Evolutionary conservation across 2,113 vertebrate species (phyloP).

Genomic region (Gambusia holbrooki): DNA sequence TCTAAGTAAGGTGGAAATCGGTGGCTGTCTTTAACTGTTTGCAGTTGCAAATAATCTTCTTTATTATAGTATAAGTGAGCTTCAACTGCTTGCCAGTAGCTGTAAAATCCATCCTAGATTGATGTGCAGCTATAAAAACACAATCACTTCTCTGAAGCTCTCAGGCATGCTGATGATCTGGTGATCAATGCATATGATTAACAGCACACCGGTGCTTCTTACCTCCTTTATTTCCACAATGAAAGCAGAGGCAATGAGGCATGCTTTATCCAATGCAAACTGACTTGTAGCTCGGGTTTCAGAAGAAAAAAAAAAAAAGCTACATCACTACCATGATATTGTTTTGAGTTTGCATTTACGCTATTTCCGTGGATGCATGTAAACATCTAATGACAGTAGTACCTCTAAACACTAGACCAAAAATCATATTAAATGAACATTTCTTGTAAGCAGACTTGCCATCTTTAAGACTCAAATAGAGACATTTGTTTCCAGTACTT

Average conservation of each 20-base stretch:
- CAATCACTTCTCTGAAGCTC: neutral
- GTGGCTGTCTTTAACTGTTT: neutral
- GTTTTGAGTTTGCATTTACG: neutral
- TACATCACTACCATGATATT: neutral
- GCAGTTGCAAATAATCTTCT: neutral
- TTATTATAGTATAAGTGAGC: neutral
- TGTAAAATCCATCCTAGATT: neutral
- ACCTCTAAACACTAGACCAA: neutral
- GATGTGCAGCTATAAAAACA: neutral
- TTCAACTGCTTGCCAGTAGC: neutral
- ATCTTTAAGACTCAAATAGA: neutral
- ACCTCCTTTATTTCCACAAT: no score
- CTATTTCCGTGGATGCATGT: neutral
- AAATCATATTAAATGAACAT: neutral
- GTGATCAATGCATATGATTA: no score
- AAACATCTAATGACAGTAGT: neutral
- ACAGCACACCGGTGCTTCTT: no score
- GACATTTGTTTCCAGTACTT: slow-evolving; percentile 38
- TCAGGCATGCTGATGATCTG: neutral
- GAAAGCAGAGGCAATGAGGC: no score
- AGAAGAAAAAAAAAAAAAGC: neutral
- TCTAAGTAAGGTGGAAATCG: no score
- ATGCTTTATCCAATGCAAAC: neutral
- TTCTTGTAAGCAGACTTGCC: neutral
- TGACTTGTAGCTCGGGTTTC: neutral